phyloP scores from a whole-genome alignment of 2,113 vertebrate genomes.

The Ariopsis seemanni region DNA sequence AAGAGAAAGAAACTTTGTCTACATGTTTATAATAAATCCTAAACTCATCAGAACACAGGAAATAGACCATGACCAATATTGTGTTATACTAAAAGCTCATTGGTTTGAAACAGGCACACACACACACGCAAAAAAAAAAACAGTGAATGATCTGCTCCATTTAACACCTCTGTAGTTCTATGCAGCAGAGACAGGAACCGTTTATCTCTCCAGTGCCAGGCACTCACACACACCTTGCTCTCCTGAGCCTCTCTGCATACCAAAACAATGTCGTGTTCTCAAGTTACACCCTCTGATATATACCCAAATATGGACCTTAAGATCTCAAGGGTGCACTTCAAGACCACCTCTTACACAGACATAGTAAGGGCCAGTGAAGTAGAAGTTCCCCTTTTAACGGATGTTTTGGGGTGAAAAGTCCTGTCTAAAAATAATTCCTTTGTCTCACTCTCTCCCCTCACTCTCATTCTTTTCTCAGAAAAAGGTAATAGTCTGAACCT shows the following conservation, averaged over 20 bases:
- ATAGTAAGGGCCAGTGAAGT: not conserved
- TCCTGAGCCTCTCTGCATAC: constrained; percentile 44
- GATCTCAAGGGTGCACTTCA: constrained; percentile 9
- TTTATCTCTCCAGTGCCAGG: constrained; percentile 33
- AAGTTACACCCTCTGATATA: constrained; percentile 28
- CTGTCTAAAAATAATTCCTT: constrained; percentile 64
- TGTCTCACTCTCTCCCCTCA: constrained; percentile 28
- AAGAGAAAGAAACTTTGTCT: not conserved
- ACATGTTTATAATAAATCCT: constrained; percentile 8
- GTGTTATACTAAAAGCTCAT: constrained; percentile 25
- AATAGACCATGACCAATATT: constrained; percentile 15
- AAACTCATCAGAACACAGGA: constrained; percentile 25
- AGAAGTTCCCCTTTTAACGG: constrained; percentile 18
- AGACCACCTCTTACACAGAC: constrained; percentile 29
- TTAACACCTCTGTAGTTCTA: constrained; percentile 4
- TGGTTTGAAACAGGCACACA: not conserved
- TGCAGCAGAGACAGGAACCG: constrained; percentile 3
- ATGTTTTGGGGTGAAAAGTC: constrained; percentile 16
- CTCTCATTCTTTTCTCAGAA: constrained; percentile 57
- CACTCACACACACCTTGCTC: constrained; percentile 36
- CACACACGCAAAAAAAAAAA: not conserved
- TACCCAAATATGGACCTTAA: constrained; percentile 46
- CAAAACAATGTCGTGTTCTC: constrained; percentile 42
- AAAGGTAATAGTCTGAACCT: constrained; percentile 56
- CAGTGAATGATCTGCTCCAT: constrained; percentile 21